These are phyloP conservation scores for Eupithecia subumbrata DNA, from an alignment of 2,888 invertebrate species.

Conservation along the genomic window DNA sequence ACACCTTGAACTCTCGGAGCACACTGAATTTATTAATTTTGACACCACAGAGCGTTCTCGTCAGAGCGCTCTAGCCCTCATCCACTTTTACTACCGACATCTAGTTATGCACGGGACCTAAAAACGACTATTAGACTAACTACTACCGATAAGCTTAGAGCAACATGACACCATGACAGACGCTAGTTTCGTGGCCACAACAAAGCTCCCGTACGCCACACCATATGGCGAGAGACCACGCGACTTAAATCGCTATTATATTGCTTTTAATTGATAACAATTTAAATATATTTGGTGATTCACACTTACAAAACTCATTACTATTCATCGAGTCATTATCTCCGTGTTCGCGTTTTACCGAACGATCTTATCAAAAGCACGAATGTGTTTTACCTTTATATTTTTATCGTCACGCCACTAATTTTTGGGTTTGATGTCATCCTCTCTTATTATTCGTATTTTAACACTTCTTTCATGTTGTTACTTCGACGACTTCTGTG, in stretches of 20 bases:
- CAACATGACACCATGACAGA: background rate
- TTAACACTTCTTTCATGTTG: background rate
- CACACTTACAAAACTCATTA: conserved; percentile 82
- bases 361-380: conserved; percentile 75
- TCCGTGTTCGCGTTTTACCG: conserved; percentile 75
- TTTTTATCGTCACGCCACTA: conserved; percentile 74
- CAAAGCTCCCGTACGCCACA: conserved; percentile 65
- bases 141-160: background rate
- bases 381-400: conserved; percentile 79
- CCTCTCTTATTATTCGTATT: conserved; percentile 36
- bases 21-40: too few relatives aligned
- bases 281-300: conserved; percentile 85
- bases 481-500: too few relatives aligned
- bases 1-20: too few relatives aligned
- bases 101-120: too few relatives aligned
- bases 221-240: conserved; percentile 77
- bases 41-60: too few relatives aligned
- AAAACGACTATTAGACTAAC: too few relatives aligned
- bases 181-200: conserved; percentile 56
- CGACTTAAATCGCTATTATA: conserved; percentile 83
- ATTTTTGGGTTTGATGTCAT: conserved; percentile 55
- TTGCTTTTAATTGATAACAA: conserved; percentile 85
- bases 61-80: too few relatives aligned
- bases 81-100: too few relatives aligned
- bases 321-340: conserved; percentile 84